Percentiles rank a stretch among this genome's conserved stretches.
Conservation (phyloP, 2,888 invertebrate species). For the Zaprionus bogoriensis region DNA sequence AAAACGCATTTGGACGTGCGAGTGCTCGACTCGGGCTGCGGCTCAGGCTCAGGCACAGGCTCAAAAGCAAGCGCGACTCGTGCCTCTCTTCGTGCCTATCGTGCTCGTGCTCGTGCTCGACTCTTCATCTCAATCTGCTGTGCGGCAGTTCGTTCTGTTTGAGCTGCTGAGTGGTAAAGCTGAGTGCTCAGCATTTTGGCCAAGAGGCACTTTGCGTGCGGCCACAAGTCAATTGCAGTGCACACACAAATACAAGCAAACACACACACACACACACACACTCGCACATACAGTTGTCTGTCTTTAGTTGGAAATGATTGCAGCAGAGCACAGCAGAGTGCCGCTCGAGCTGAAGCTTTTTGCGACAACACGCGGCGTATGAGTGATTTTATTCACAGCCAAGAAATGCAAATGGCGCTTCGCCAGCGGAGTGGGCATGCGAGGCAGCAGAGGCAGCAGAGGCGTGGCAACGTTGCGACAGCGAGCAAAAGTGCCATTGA, state of each 20-base stretch:
- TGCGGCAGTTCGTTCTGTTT: conserved; percentile 14
- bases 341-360: conserved; percentile 6
- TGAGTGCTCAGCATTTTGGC: conserved; percentile 64
- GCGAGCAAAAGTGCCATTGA: not conserved
- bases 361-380: conserved; percentile 55
- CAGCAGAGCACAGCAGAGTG: not conserved
- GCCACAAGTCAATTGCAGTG: conserved; percentile 64
- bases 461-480: not conserved
- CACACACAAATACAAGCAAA: conserved; percentile 25
- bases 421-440: not conserved
- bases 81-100: too few species aligned
- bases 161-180: conserved; percentile 35
- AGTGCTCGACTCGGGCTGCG: too few species aligned
- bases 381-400: conserved; percentile 42
- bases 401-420: conserved; percentile 34
- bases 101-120: not conserved
- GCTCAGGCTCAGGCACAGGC: too few species aligned
- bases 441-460: not conserved
- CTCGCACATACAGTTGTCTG: not conserved
- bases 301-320: conserved; percentile 15
- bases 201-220: conserved; percentile 63
- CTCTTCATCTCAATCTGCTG: conserved; percentile 1
- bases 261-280: not conserved
- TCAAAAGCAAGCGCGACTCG: too few species aligned
- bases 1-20: conserved; percentile 13